phyloP scores from a whole-genome alignment of 2,113 vertebrate species.

The Psephotus haematonotus region DNA sequence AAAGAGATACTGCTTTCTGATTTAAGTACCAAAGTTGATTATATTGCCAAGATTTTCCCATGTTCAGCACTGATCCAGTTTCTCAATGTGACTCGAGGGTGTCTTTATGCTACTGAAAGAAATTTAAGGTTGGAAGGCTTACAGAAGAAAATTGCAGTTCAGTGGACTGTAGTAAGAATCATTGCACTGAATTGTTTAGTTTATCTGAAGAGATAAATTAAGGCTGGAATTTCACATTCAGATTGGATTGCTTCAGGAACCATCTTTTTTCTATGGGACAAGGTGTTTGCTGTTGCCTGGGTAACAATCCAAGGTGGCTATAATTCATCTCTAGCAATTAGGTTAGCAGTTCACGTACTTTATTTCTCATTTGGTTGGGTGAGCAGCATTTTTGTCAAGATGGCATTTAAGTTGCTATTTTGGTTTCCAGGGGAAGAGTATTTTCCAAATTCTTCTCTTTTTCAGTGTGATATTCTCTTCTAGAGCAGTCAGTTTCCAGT shows the following conservation, averaged over 20 bases:
- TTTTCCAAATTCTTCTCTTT: background rate
- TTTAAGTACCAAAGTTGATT: background rate
- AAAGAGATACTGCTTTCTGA: background rate
- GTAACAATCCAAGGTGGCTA: background rate
- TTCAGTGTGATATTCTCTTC: background rate
- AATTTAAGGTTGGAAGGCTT: background rate
- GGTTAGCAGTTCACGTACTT: background rate
- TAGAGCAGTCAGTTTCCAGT: background rate
- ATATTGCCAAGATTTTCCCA: background rate
- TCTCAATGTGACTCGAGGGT: background rate
- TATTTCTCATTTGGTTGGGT: background rate
- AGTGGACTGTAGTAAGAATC: background rate
- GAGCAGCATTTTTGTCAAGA: background rate
- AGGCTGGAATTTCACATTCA: background rate
- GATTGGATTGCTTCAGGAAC: background rate
- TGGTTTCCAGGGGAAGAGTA: background rate
- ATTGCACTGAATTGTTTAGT: background rate
- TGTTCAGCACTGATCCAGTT: background rate
- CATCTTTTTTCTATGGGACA: background rate
- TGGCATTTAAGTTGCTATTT: background rate
- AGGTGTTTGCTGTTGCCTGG: background rate
- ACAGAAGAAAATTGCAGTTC: background rate
- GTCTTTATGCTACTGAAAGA: background rate
- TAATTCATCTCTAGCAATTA: background rate
- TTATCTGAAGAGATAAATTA: background rate